Percentiles rank a stretch among this genome's conserved stretches.
Conservation (phyloP, 1,140 invertebrate genomes). For the Macrostomum lignano region DNA sequence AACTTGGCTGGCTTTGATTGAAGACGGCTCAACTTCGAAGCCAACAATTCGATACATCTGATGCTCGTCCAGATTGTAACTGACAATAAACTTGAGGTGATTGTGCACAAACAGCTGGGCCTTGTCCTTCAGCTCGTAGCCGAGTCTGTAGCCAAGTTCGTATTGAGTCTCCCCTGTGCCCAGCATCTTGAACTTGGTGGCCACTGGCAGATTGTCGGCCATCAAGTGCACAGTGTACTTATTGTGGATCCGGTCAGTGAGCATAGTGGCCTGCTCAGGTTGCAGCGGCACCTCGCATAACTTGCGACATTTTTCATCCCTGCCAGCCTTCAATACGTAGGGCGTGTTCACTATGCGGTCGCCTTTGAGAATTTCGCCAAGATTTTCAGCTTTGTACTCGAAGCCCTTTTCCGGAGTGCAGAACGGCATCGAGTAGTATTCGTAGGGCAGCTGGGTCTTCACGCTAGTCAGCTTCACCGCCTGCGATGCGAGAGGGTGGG, state of each 20-base stretch:
- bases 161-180: constrained; percentile 47
- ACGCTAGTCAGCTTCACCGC: constrained; percentile 89
- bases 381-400: constrained; percentile 76
- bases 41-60: constrained; percentile 77
- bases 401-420: constrained; percentile 58
- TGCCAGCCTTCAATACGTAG: constrained; percentile 39
- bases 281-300: constrained; percentile 3
- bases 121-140: constrained; percentile 39
- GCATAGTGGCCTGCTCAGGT: constrained; percentile 29
- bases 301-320: not conserved
- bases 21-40: constrained; percentile 57
- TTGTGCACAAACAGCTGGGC: constrained; percentile 73
- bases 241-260: constrained; percentile 40
- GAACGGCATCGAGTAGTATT: constrained; percentile 64
- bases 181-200: constrained; percentile 50
- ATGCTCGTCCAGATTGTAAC: no score
- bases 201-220: constrained; percentile 79
- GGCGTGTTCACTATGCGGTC: constrained; percentile 85
- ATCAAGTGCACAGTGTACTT: constrained; percentile 26
- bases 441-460: constrained; percentile 75
- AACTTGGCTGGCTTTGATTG: constrained; percentile 1
- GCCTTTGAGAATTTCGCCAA: constrained; percentile 49
- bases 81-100: constrained; percentile 60
- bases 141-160: constrained; percentile 73
- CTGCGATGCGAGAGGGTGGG: no score